phyloP scores from a whole-genome alignment of 53 echinoderm and acorn worm species.

The Holothuria scabra region DNA sequence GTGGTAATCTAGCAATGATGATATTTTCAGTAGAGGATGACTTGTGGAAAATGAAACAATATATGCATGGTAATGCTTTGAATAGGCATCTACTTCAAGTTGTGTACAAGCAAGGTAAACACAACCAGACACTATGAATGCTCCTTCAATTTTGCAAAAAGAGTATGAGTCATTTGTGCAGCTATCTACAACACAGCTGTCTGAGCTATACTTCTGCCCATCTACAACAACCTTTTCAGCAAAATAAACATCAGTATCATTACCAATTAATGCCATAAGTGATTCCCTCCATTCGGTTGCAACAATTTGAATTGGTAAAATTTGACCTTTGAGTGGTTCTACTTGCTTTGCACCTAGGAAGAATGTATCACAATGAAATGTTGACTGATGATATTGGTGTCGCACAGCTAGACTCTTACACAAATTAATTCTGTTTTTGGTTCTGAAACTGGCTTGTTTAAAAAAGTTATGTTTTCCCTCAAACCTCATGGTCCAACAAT shows the following conservation, averaged over 20 bases:
- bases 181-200: too few species aligned
- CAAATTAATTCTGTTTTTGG: slow-evolving; percentile 40
- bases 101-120: too few species aligned
- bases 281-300: neutral
- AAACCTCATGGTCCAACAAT: slow-evolving; percentile 50
- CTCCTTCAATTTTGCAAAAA: too few species aligned
- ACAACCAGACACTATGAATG: too few species aligned
- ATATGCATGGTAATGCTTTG: too few species aligned
- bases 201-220: too few species aligned
- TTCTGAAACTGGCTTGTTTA: slow-evolving; percentile 33
- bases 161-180: too few species aligned
- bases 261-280: neutral
- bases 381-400: slow-evolving; percentile 34
- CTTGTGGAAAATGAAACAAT: too few species aligned
- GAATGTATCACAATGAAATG: neutral
- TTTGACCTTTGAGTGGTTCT: slow-evolving; percentile 34
- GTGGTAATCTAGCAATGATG: too few species aligned
- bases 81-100: too few species aligned
- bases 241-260: slow-evolving; percentile 33
- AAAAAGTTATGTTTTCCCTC: slow-evolving; percentile 52
- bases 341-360: slow-evolving; percentile 34
- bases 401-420: slow-evolving; percentile 18
- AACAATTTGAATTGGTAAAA: neutral
- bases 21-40: too few species aligned
- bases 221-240: slow-evolving; percentile 16